phyloP scores from a whole-genome alignment of 2,113 vertebrate genomes.

The Leuciscus idus region DNA sequence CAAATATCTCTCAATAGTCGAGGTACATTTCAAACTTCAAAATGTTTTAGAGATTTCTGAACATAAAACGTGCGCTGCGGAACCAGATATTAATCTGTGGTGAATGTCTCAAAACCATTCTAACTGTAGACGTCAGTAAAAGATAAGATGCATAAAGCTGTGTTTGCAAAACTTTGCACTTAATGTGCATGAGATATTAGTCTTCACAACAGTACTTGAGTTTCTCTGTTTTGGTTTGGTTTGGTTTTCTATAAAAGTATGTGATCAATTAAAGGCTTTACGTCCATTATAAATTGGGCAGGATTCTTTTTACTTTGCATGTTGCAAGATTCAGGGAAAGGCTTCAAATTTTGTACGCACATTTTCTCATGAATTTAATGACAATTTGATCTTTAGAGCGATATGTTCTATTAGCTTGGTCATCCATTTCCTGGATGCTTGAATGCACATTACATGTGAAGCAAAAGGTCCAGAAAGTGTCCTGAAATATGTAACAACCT shows the following conservation, averaged over 20 bases:
- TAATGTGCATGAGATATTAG: not conserved
- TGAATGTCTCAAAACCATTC: not conserved
- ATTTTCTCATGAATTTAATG: not conserved
- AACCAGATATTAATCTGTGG: slow-evolving; percentile 22
- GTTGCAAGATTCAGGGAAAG: not conserved
- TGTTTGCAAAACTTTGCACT: not conserved
- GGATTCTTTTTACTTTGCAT: not conserved
- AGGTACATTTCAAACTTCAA: not conserved
- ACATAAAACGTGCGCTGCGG: not conserved
- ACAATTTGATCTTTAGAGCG: not conserved
- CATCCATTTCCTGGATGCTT: not conserved
- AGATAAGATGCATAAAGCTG: not conserved
- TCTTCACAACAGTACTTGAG: not conserved
- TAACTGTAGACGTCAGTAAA: not conserved
- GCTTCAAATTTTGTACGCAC: not conserved
- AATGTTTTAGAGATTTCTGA: not conserved
- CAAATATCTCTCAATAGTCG: not conserved
- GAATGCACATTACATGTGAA: not conserved
- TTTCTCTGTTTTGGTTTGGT: not conserved
- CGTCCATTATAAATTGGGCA: not conserved
- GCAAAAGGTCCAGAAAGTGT: not conserved
- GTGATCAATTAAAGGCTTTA: not conserved
- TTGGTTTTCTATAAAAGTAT: not conserved
- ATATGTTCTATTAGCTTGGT: not conserved
- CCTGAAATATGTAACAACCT: no score